Percentiles rank a stretch among this genome's conserved stretches.
These are phyloP conservation scores for Neelides folsomi DNA, from an alignment of 2,888 invertebrate species.

Conservation along the genomic window DNA sequence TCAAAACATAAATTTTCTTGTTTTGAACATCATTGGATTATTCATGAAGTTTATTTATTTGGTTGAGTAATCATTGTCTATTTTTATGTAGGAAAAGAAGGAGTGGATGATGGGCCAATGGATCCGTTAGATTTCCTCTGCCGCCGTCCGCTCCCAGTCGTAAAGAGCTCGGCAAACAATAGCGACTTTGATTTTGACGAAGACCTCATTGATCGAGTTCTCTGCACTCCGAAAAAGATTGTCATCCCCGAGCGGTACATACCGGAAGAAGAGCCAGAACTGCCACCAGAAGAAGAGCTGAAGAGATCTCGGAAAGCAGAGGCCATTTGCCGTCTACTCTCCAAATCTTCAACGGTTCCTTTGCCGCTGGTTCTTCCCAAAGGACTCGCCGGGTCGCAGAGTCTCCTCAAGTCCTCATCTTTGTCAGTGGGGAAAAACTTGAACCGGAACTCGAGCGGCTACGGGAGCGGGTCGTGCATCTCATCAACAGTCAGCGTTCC, in stretches of 20 bases:
- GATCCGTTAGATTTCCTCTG: constrained; percentile 27
- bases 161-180: constrained; percentile 15
- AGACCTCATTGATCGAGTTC: constrained; percentile 28
- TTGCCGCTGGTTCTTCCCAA: constrained; percentile 9
- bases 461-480: background rate
- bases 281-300: constrained; percentile 28
- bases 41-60: too few relatives aligned
- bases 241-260: constrained; percentile 32
- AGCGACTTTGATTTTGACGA: constrained; percentile 30
- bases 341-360: constrained; percentile 19
- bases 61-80: too few relatives aligned
- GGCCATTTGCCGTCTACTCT: constrained; percentile 28
- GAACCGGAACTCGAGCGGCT: background rate
- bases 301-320: constrained; percentile 31
- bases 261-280: constrained; percentile 23
- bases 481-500: background rate
- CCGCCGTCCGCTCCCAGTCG: constrained; percentile 24
- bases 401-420: background rate
- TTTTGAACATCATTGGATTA: too few relatives aligned
- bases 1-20: too few relatives aligned
- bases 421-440: background rate
- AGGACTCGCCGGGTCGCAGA: background rate
- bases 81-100: too few relatives aligned
- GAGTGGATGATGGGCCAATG: constrained; percentile 17
- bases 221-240: constrained; percentile 31